These are phyloP conservation scores for Bombycilla garrulus DNA, from an alignment of 2,113 vertebrate genomes.

Conservation along the genomic window DNA sequence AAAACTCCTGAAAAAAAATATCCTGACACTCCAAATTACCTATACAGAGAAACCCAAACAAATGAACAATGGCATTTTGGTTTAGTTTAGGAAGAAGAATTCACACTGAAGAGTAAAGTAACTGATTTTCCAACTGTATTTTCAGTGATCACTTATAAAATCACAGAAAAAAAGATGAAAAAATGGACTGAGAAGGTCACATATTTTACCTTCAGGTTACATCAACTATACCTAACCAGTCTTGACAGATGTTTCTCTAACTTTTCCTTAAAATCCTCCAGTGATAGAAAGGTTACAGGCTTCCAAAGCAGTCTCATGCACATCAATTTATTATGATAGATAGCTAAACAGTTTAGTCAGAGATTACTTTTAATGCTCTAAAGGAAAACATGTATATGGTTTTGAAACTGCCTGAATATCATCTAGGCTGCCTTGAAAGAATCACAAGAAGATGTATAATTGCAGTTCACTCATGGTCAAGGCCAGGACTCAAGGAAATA, in stretches of 20 bases:
- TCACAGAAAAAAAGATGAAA: not conserved
- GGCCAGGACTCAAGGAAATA: not conserved
- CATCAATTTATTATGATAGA: not conserved
- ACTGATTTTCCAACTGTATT: not conserved
- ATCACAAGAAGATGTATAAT: not conserved
- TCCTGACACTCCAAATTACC: not conserved
- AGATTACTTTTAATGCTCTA: not conserved
- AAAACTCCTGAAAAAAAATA: constrained; percentile 1
- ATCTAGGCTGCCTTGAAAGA: not conserved
- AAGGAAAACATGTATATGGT: not conserved
- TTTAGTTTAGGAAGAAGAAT: not conserved
- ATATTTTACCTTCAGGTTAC: constrained; percentile 1
- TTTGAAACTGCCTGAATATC: not conserved
- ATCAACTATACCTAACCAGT: not conserved
- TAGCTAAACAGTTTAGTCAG: not conserved
- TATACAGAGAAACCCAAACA: not conserved
- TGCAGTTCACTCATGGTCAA: not conserved
- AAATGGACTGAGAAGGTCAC: constrained; percentile 11
- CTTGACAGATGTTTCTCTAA: constrained; percentile 22
- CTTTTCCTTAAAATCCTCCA: constrained; percentile 18
- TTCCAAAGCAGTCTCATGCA: not conserved
- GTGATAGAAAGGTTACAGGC: not conserved
- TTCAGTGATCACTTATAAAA: not conserved
- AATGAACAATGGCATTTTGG: constrained; percentile 17
- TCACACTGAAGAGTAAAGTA: not conserved